Evolutionary conservation across 2,113 vertebrate species (phyloP), one percentile per base, ranked within the genome.

Genomic region (Eira barbara): DNA sequence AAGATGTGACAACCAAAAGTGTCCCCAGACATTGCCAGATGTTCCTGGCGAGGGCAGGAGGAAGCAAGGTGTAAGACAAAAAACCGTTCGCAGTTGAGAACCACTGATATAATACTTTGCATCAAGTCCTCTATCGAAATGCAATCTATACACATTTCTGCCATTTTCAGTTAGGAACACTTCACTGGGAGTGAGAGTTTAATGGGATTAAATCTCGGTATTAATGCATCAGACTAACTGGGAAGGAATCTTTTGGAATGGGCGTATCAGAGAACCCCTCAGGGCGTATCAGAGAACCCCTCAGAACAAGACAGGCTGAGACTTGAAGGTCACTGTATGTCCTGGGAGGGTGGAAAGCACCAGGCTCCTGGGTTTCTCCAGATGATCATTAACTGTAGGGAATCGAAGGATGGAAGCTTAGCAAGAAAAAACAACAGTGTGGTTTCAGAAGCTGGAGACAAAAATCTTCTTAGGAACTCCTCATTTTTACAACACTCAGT

Each of bases 401-500:
- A 80, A 12, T 84, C 86, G 17, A 85, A 95, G 71, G n/a, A 63
- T 57, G 3, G 36, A 65, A 87, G 49, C 23, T 52, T 79, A 80
- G 55, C 25, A 61, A 91, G 49, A 42, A 88, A 61, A 96, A 84
- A 89, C 29, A 76, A 34, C 25, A 73, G 73, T 94, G 83, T 71
- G 84, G 49, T 90, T 90, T 87, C 95, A 71, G 74, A 89, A 90
- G 61, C 80, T 63, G 36, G 55, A 94, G 65, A 71, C 84, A 88
- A 52, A 88, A 78, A 91, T 82, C 34, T 88, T 87, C 61, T 57
- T 81, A 92, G 63, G 80, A 93, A 92, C 81, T 52, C 49, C 23
- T 81, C 23, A 55, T 67, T 96, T 97, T 94, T 78, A 94, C 29
- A 94, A 97, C 6, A 69, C 12, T 93, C 31, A 39, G 20, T 59